Evolutionary conservation across 2,113 vertebrate genomes (phyloP).

Genomic region (Polypterus senegalus): DNA sequence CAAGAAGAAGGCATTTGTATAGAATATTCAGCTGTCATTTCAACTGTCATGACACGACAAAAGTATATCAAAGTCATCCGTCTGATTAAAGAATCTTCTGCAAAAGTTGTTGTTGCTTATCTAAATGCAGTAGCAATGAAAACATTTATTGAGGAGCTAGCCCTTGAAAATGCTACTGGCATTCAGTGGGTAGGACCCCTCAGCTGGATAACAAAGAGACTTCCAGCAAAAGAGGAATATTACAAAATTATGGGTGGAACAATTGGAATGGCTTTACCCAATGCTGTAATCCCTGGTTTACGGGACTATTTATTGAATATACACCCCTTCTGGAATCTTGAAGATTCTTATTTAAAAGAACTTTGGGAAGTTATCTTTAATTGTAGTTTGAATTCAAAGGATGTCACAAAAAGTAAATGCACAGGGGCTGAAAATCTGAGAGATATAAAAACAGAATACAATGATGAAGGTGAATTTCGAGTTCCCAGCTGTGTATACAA

Average conservation of each 20-base stretch:
- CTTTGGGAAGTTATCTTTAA: slow-evolving; percentile 32
- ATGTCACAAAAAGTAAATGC: slow-evolving; percentile 16
- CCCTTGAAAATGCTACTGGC: slow-evolving; percentile 27
- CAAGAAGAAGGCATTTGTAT: slow-evolving; percentile 29
- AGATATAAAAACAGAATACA: slow-evolving; percentile 30
- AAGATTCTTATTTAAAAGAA: slow-evolving; percentile 18
- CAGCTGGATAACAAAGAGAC: slow-evolving; percentile 29
- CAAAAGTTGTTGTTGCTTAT: slow-evolving; percentile 34
- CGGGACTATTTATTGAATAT: slow-evolving; percentile 29
- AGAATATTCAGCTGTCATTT: slow-evolving; percentile 21
- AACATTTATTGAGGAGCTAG: slow-evolving; percentile 17
- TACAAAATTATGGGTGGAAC: slow-evolving; percentile 27
- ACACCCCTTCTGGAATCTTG: slow-evolving; percentile 27
- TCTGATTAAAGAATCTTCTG: slow-evolving; percentile 22
- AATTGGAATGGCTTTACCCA: slow-evolving; percentile 37
- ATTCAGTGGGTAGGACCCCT: slow-evolving; percentile 37
- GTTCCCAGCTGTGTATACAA: slow-evolving; percentile 37
- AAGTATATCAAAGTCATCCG: background rate
- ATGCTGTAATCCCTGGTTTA: slow-evolving; percentile 26
- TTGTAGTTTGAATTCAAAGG: slow-evolving; percentile 26
- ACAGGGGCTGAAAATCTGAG: slow-evolving; percentile 34
- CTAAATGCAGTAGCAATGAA: slow-evolving; percentile 15
- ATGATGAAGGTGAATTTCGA: slow-evolving; percentile 28
- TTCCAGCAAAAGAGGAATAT: slow-evolving; percentile 20
- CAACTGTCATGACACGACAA: background rate